These are phyloP conservation scores for Perccottus glenii DNA, from an alignment of 2,113 vertebrate genomes.

Conservation along the genomic window DNA sequence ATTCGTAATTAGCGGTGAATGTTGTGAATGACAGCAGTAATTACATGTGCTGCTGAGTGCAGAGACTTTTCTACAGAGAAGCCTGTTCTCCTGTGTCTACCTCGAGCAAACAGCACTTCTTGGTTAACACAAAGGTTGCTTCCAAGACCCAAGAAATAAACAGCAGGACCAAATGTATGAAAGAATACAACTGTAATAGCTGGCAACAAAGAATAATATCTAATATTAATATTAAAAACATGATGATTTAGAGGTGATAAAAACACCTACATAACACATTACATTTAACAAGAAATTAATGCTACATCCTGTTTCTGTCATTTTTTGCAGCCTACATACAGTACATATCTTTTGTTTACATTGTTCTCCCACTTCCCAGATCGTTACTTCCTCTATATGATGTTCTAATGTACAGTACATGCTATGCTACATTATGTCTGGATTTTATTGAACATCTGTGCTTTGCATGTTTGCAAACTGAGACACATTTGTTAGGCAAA, in stretches of 20 bases:
- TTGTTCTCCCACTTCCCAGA: too few relatives aligned
- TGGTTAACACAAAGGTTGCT: not conserved
- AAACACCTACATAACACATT: conserved; percentile 4
- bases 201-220: too few relatives aligned
- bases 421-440: too few relatives aligned
- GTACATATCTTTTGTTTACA: not conserved
- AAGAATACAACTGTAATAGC: too few relatives aligned
- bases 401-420: too few relatives aligned
- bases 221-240: not conserved
- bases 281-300: not conserved
- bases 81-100: too few relatives aligned
- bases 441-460: not conserved
- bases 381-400: too few relatives aligned
- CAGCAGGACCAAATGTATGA: too few relatives aligned
- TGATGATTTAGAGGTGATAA: not conserved
- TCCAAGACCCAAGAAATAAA: not conserved
- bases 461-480: not conserved
- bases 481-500: not conserved
- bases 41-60: conserved; percentile 17
- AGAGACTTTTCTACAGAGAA: not conserved
- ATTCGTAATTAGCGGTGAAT: conserved; percentile 29
- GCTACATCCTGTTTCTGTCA: not conserved
- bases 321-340: not conserved
- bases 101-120: not conserved
- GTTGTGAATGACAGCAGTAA: conserved; percentile 36